Evolutionary conservation across 2,888 invertebrate genomes (phyloP).

Genomic region (Hirudinaria manillensis): DNA sequence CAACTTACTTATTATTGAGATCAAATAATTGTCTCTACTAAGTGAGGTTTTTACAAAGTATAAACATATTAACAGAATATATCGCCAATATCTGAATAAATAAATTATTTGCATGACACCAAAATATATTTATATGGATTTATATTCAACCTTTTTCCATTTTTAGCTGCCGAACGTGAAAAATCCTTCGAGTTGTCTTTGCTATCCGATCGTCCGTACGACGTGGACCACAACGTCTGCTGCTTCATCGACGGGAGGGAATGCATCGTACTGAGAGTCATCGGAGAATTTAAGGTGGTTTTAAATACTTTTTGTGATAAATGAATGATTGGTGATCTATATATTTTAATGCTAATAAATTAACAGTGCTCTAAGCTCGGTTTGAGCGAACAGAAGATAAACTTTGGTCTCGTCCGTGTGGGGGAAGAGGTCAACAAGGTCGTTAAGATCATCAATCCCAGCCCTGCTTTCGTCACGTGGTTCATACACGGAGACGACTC

Average conservation of each 20-base stretch:
- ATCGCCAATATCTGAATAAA: no score
- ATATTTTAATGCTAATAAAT: not conserved
- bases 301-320: not conserved
- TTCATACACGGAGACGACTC: not conserved
- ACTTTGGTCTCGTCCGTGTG: not conserved
- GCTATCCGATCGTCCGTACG: not conserved
- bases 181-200: not conserved
- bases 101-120: no score
- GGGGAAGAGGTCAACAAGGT: not conserved
- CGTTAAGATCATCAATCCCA: not conserved
- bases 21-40: not conserved
- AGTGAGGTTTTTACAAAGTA: not conserved
- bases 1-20: not conserved
- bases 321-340: no score
- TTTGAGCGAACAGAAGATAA: not conserved
- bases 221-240: not conserved
- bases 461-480: not conserved
- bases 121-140: not conserved
- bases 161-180: not conserved
- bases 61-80: not conserved
- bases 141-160: no score
- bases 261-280: not conserved
- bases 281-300: not conserved
- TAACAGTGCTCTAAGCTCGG: conserved; percentile 1
- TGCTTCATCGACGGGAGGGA: not conserved